Percentiles rank a stretch among this genome's conserved stretches.
Evolutionary conservation across 1,140 invertebrate genomes (phyloP).

Genomic region (Ceratosolen fusciceps): DNA sequence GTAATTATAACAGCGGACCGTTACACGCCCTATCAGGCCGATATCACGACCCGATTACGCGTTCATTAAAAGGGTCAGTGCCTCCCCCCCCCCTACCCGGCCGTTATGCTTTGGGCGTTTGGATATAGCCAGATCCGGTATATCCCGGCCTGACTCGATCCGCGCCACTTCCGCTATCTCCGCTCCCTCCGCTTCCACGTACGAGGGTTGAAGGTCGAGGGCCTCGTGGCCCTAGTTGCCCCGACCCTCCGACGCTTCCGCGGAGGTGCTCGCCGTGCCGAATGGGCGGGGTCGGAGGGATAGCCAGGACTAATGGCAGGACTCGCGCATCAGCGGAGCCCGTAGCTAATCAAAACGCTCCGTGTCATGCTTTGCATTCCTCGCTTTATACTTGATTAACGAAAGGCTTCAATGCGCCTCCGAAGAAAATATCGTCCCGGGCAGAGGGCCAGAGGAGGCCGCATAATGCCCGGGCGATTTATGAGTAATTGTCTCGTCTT

Average conservation of each 20-base stretch:
- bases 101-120: neutral
- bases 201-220: too few species aligned
- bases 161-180: conserved; percentile 32
- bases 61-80: too few species aligned
- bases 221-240: too few species aligned
- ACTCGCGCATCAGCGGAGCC: too few species aligned
- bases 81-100: neutral
- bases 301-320: too few species aligned
- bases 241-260: too few species aligned
- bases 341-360: neutral
- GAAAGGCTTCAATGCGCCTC: neutral
- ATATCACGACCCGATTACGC: too few species aligned
- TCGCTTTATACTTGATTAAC: neutral
- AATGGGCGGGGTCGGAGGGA: too few species aligned
- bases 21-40: neutral
- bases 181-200: too few species aligned
- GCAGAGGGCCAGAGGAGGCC: neutral
- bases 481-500: conserved; percentile 15
- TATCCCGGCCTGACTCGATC: conserved; percentile 40
- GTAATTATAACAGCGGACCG: neutral
- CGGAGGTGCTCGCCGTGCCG: too few species aligned
- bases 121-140: neutral
- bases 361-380: neutral
- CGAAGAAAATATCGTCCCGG: neutral
- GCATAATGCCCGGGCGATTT: neutral